phyloP scores from a whole-genome alignment of 2,797 vertebrate species.

The Podargus strigoides region DNA sequence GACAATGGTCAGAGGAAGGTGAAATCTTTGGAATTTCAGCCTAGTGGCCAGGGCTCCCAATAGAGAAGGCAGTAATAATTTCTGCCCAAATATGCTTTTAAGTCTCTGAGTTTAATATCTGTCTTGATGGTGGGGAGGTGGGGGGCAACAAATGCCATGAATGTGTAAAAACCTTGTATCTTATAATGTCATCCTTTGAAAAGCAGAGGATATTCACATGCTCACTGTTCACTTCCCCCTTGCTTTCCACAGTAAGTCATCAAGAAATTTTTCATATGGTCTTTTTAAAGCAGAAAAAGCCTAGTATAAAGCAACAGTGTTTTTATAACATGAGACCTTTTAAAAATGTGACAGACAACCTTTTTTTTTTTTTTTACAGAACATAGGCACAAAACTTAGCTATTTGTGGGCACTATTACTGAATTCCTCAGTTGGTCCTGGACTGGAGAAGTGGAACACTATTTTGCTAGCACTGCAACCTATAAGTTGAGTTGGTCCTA shows the following conservation, averaged over 20 bases:
- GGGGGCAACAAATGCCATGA: neutral
- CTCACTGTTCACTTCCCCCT: neutral
- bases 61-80: neutral
- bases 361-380: no score
- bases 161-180: neutral
- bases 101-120: neutral
- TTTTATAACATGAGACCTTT: neutral
- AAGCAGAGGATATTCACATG: neutral
- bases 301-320: neutral
- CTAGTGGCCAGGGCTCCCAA: neutral
- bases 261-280: neutral
- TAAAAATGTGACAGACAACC: no score
- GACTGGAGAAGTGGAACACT: neutral
- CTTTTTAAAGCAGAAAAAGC: neutral
- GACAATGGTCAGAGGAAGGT: neutral
- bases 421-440: neutral
- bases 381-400: neutral
- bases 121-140: neutral
- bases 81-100: neutral
- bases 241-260: neutral
- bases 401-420: neutral
- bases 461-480: neutral
- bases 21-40: conserved; percentile 29
- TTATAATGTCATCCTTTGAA: neutral
- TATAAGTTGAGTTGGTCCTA: neutral